phyloP scores from a whole-genome alignment of 2,888 invertebrate genomes.

The Dynastes maya region DNA sequence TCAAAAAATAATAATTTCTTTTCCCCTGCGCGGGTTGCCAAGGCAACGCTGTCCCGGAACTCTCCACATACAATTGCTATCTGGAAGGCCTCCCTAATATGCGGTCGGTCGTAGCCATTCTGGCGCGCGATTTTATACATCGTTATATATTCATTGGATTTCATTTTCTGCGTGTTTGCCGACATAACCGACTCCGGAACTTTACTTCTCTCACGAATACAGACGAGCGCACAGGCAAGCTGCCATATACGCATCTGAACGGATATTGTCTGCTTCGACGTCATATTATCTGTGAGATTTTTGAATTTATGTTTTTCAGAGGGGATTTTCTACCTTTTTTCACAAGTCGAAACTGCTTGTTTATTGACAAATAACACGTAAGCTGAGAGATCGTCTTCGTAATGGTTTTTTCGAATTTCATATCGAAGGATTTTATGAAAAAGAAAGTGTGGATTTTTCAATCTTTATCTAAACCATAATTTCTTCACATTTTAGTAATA shows the following conservation, averaged over 20 bases:
- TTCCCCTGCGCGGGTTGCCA: conserved; percentile 63
- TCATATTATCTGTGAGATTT: conserved; percentile 35
- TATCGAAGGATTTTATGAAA: too few species aligned
- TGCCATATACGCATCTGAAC: conserved; percentile 11
- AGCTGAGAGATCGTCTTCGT: neutral
- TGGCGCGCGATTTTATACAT: conserved; percentile 48
- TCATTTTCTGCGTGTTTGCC: conserved; percentile 45
- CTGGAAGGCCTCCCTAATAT: conserved; percentile 51
- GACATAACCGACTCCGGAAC: conserved; percentile 29
- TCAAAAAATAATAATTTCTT: conserved; percentile 69
- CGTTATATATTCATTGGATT: conserved; percentile 50
- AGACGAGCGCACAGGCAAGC: too few species aligned
- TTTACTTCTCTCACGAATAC: neutral
- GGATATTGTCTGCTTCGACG: conserved; percentile 15
- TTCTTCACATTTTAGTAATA: too few species aligned
- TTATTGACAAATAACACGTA: conserved; percentile 19
- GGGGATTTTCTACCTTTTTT: conserved; percentile 23
- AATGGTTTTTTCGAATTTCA: too few species aligned
- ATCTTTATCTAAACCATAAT: too few species aligned
- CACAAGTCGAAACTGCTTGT: conserved; percentile 1
- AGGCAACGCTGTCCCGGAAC: conserved; percentile 58
- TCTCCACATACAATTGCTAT: conserved; percentile 47
- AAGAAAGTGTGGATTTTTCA: too few species aligned
- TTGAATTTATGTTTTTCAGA: conserved; percentile 21
- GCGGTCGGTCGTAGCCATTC: conserved; percentile 49